Conservation (phyloP, 2,113 vertebrate species). For the Peromyscus polionotus region DNA sequence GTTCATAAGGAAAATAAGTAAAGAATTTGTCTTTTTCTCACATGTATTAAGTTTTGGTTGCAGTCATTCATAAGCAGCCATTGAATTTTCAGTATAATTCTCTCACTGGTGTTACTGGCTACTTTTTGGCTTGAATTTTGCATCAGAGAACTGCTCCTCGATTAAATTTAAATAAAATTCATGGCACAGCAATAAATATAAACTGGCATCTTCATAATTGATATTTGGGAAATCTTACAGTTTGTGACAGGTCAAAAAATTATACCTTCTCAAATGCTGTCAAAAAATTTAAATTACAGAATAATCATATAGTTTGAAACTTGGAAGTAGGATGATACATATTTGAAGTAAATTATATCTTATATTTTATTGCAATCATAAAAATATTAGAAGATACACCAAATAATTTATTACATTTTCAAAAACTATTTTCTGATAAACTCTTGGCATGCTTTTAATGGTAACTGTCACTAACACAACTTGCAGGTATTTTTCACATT, state of each 20-base stretch:
- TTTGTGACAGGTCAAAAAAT: not conserved
- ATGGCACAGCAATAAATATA: not conserved
- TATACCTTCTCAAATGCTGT: not conserved
- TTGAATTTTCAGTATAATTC: not conserved
- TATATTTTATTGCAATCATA: not conserved
- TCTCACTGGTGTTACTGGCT: not conserved
- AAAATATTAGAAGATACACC: not conserved
- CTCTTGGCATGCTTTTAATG: not conserved
- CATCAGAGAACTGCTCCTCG: not conserved
- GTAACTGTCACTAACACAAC: not conserved
- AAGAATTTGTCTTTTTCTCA: not conserved
- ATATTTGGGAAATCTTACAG: slow-evolving; percentile 30
- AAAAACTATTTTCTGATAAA: not conserved
- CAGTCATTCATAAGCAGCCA: not conserved
- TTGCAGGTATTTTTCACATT: not conserved
- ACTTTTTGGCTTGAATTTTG: not conserved
- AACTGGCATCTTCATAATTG: not conserved
- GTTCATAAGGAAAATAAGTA: not conserved
- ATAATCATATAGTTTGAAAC: not conserved
- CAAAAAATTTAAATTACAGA: slow-evolving; percentile 34
- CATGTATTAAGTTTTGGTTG: not conserved
- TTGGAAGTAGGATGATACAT: not conserved
- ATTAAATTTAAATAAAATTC: slow-evolving; percentile 53
- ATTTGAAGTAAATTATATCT: slow-evolving; percentile 13
- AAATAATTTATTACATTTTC: slow-evolving; percentile 8